Evolutionary conservation across 2,888 invertebrate genomes (phyloP).

Genomic region (Chaetogeoica ovagalla): DNA sequence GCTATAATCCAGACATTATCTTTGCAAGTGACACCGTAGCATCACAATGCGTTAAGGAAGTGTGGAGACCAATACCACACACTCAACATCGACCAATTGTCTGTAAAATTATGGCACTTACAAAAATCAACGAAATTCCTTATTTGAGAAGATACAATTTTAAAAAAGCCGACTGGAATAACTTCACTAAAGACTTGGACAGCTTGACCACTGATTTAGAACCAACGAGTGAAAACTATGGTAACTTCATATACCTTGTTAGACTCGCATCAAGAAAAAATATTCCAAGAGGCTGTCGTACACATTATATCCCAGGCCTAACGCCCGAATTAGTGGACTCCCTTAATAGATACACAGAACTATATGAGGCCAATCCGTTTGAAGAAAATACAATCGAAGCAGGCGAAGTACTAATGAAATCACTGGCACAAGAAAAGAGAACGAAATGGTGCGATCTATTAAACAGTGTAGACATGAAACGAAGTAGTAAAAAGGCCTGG

Average conservation of each 20-base stretch:
- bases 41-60: too few species aligned
- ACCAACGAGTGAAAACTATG: conserved; percentile 5
- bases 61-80: too few species aligned
- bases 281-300: conserved; percentile 15
- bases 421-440: background rate
- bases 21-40: too few species aligned
- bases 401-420: conserved; percentile 3
- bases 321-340: background rate
- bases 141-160: background rate
- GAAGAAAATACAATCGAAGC: conserved; percentile 28
- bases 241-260: background rate
- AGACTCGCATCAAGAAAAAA: background rate
- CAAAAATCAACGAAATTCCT: too few species aligned
- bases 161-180: background rate
- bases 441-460: conserved; percentile 21
- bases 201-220: background rate
- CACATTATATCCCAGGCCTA: background rate
- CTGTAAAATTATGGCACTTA: too few species aligned
- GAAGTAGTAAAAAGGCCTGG: conserved; percentile 39
- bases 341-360: conserved; percentile 3
- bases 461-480: conserved; percentile 12
- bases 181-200: too few species aligned
- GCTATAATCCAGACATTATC: too few species aligned
- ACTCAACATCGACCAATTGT: too few species aligned
- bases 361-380: conserved; percentile 54